Evolutionary conservation across 1,140 invertebrate species (phyloP).

Genomic region (Sinonovacula constricta): DNA sequence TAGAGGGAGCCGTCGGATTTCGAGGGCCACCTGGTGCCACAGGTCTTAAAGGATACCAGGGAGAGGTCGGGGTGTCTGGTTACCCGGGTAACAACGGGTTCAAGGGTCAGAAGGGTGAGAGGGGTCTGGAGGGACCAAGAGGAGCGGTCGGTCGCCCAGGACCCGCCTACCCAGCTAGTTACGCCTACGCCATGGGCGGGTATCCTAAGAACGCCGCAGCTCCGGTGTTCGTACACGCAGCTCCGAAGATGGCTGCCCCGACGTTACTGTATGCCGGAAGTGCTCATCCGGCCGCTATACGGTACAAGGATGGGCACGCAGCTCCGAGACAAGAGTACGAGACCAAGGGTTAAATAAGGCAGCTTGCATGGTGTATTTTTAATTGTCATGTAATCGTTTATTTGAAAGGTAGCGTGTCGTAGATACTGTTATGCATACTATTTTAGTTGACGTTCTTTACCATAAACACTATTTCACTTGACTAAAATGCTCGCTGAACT

Average conservation of each 20-base stretch:
- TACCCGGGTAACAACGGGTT: conserved; percentile 10
- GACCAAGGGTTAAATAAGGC: too few relatives aligned
- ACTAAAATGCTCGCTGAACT: too few relatives aligned
- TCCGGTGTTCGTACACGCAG: conserved; percentile 23
- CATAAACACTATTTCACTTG: too few relatives aligned
- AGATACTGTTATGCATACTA: too few relatives aligned
- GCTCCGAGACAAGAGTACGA: conserved; percentile 81
- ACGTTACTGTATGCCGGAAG: background rate
- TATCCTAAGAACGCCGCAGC: conserved; percentile 39
- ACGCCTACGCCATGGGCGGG: conserved; percentile 30
- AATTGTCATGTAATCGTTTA: too few relatives aligned
- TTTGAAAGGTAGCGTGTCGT: too few relatives aligned
- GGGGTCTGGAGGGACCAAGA: conserved; percentile 8
- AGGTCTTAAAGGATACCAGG: conserved; percentile 43
- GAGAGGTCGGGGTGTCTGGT: conserved; percentile 14
- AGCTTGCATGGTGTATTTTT: too few relatives aligned
- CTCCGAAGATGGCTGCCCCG: background rate
- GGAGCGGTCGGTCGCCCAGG: conserved; percentile 21
- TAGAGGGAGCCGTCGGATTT: conserved; percentile 22
- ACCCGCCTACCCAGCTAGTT: conserved; percentile 33
- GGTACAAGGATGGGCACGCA: conserved; percentile 58
- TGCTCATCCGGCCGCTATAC: conserved; percentile 7
- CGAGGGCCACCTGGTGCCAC: conserved; percentile 12
- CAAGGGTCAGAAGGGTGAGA: conserved; percentile 32
- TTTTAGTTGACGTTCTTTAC: too few relatives aligned